Conservation (phyloP, 1,140 invertebrate genomes). For the Drosophila subobscura region DNA sequence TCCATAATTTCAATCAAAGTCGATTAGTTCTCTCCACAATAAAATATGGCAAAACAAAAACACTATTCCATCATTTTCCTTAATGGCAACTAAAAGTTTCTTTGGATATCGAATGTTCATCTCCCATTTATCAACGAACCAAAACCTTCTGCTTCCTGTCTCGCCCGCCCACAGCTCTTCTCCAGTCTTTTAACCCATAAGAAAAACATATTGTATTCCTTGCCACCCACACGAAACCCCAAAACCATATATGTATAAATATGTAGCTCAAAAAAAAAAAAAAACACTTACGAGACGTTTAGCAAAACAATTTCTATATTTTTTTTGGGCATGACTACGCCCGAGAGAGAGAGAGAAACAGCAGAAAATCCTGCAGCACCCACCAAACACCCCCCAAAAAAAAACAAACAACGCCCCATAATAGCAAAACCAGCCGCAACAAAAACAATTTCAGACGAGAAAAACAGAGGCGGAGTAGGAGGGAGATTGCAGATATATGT, state of each 20-base stretch:
- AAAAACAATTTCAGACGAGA: conserved; percentile 42
- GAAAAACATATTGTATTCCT: conserved; percentile 62
- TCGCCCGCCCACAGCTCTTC: background rate
- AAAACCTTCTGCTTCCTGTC: conserved; percentile 1
- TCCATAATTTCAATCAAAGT: background rate
- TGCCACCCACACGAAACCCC: conserved; percentile 7
- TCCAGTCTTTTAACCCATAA: conserved; percentile 14
- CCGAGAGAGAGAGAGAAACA: conserved; percentile 33
- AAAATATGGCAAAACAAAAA: too few species aligned
- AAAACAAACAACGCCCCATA: conserved; percentile 73
- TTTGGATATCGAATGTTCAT: too few species aligned
- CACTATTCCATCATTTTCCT: too few species aligned
- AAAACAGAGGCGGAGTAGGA: background rate
- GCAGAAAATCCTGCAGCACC: conserved; percentile 23
- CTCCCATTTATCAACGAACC: background rate
- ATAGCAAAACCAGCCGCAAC: conserved; percentile 51
- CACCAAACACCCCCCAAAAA: background rate
- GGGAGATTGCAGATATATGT: conserved; percentile 1
- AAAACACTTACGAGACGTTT: conserved; percentile 60
- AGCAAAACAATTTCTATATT: conserved; percentile 58
- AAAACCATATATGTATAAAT: conserved; percentile 25
- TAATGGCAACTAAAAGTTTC: too few species aligned
- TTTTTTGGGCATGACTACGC: conserved; percentile 38
- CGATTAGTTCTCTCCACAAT: background rate
- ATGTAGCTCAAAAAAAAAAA: conserved; percentile 8